These are phyloP conservation scores for Champsocephalus gunnari DNA, from an alignment of 2,797 vertebrate genomes.

Conservation along the genomic window DNA sequence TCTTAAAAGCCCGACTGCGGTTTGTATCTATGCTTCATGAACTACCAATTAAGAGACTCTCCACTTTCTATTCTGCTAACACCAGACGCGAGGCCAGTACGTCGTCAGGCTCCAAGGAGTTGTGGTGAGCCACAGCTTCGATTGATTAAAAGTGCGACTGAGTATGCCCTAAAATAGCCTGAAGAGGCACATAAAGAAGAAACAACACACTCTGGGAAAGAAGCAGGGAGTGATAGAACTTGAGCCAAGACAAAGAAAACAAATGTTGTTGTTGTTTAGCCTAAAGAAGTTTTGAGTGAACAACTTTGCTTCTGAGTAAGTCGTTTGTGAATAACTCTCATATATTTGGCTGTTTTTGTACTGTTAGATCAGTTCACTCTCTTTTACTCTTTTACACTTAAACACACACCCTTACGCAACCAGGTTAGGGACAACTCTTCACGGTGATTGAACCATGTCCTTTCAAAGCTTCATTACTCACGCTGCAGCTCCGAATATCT, in stretches of 20 bases:
- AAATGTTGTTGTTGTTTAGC: background rate
- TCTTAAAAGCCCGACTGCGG: conserved; percentile 18
- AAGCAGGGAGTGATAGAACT: conserved; percentile 23
- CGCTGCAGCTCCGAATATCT: conserved; percentile 19
- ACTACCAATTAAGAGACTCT: conserved; percentile 38
- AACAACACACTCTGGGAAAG: conserved; percentile 21
- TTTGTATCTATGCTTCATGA: conserved; percentile 45
- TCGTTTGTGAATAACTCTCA: background rate
- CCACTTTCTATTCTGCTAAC: conserved; percentile 35
- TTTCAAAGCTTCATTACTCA: conserved; percentile 15
- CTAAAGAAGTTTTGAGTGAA: conserved; percentile 12
- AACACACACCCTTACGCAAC: background rate
- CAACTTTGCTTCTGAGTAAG: conserved; percentile 8
- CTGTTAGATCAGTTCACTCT: background rate
- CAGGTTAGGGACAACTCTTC: background rate
- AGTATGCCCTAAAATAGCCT: conserved; percentile 32
- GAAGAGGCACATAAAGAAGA: background rate
- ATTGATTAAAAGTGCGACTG: conserved; percentile 41
- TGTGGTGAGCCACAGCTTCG: conserved; percentile 20
- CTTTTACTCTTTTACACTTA: background rate
- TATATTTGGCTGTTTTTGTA: background rate
- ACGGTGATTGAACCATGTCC: conserved; percentile 5
- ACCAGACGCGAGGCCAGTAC: conserved; percentile 33
- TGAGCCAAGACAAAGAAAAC: conserved; percentile 10
- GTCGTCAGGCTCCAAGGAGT: conserved; percentile 40